phyloP scores from a whole-genome alignment of 2,888 invertebrate genomes.

The Thysanoteuthis rhombus region DNA sequence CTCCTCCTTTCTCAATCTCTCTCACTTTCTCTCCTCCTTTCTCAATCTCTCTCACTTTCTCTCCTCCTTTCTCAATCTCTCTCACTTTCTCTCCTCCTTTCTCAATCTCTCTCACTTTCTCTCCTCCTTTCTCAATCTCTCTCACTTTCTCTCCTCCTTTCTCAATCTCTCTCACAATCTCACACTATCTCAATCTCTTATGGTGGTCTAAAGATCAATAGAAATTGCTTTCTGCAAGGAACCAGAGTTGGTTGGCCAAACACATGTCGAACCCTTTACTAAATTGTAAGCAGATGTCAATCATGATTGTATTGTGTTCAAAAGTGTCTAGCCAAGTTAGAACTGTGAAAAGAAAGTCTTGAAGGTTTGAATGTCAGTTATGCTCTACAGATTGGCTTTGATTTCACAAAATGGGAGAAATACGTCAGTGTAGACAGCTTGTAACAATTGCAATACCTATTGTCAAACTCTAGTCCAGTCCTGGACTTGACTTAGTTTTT shows the following conservation, averaged over 20 bases:
- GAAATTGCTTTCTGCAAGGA: background rate
- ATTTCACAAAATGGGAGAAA: background rate
- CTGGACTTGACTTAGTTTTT: too few relatives aligned
- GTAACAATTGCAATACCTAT: background rate
- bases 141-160: background rate
- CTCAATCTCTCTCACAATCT: background rate
- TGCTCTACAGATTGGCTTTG: background rate
- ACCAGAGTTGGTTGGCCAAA: background rate
- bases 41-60: too few relatives aligned
- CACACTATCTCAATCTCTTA: too few relatives aligned
- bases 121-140: background rate
- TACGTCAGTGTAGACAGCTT: background rate
- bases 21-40: too few relatives aligned
- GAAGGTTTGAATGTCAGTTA: background rate
- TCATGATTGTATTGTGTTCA: background rate
- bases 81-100: too few relatives aligned
- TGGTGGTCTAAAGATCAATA: too few relatives aligned
- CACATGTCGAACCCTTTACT: background rate
- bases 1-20: too few relatives aligned
- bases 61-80: too few relatives aligned
- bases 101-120: background rate
- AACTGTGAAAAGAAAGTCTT: background rate
- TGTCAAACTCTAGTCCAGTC: too few relatives aligned
- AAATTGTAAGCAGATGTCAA: background rate
- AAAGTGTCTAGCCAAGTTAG: background rate